These are phyloP conservation scores for Psilopsiagon aurifrons DNA, from an alignment of 2,113 vertebrate genomes.

Conservation along the genomic window DNA sequence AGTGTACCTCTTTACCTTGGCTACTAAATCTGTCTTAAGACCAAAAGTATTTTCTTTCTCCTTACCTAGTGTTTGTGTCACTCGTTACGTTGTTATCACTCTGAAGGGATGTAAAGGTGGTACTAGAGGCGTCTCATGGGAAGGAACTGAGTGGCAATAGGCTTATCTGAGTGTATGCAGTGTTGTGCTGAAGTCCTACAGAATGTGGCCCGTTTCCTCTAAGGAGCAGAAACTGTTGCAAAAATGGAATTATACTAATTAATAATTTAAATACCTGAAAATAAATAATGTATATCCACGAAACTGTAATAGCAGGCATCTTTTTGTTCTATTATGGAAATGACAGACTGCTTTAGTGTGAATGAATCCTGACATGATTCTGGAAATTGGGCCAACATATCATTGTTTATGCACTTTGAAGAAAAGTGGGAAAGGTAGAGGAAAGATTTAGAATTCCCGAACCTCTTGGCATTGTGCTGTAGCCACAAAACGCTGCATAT, in stretches of 20 bases:
- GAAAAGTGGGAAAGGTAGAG: constrained; percentile 36
- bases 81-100: not conserved
- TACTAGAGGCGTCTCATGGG: not conserved
- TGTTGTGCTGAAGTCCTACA: not conserved
- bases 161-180: not conserved
- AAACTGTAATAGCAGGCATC: constrained; percentile 55
- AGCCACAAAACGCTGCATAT: not conserved
- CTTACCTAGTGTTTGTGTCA: not conserved
- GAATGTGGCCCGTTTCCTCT: not conserved
- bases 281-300: constrained; percentile 64
- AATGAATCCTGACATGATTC: constrained; percentile 51
- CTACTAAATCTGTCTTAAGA: not conserved
- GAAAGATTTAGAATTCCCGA: not conserved
- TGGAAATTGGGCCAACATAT: constrained; percentile 51
- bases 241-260: constrained; percentile 58
- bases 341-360: constrained; percentile 46
- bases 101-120: not conserved
- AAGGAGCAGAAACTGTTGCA: constrained; percentile 13
- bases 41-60: not conserved
- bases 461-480: not conserved
- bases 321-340: constrained; percentile 50
- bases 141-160: not conserved
- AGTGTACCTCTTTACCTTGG: not conserved
- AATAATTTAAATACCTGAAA: constrained; percentile 68
- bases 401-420: constrained; percentile 67